Conservation (phyloP, 2,113 vertebrate genomes). For the Microtus ochrogaster region DNA sequence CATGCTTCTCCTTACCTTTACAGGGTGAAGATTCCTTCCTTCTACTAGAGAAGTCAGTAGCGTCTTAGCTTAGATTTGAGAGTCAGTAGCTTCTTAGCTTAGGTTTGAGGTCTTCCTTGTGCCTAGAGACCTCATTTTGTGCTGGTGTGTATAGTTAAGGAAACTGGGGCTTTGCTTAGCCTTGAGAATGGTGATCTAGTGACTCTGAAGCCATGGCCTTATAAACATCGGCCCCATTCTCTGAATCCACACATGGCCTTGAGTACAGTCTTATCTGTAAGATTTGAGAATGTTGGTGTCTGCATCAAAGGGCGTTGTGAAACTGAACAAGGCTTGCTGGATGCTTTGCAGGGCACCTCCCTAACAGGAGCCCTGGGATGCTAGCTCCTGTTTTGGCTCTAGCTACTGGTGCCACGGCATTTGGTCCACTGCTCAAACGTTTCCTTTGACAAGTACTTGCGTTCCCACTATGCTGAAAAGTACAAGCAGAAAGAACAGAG, state of each 20-base stretch:
- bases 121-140: rapidly evolving
- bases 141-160: background rate
- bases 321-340: background rate
- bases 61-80: background rate
- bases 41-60: background rate
- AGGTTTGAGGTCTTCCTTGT: background rate
- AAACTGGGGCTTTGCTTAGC: background rate
- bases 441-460: background rate
- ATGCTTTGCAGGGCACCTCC: background rate
- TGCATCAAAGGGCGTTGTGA: background rate
- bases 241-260: background rate
- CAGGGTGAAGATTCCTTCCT: background rate
- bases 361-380: background rate
- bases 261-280: background rate
- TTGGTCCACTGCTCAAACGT: background rate
- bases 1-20: background rate
- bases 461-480: background rate
- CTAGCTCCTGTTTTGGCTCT: background rate
- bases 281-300: background rate
- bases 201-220: background rate
- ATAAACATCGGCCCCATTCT: background rate
- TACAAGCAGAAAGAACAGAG: background rate
- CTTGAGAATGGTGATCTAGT: background rate
- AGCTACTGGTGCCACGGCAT: background rate
- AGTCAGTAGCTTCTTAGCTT: background rate